These are phyloP conservation scores for Tachina grossa DNA, from an alignment of 2,888 invertebrate genomes.

Conservation along the genomic window DNA sequence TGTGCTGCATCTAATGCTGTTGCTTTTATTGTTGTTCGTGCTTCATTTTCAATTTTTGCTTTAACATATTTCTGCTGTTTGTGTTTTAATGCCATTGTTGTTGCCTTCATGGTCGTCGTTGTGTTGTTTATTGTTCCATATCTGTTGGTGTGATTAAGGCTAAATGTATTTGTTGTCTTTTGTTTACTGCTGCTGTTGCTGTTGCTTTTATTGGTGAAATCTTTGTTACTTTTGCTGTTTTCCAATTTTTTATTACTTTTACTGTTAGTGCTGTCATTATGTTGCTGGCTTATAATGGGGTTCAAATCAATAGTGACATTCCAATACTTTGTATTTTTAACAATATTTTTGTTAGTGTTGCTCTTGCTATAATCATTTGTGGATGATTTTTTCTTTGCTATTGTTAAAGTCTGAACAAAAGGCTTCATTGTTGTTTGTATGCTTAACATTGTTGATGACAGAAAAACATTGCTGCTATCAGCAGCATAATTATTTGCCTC, in stretches of 20 bases:
- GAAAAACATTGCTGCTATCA: conserved; percentile 54
- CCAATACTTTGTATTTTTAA: conserved; percentile 18
- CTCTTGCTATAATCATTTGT: conserved; percentile 13
- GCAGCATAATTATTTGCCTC: conserved; percentile 51
- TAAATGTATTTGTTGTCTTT: conserved; percentile 49
- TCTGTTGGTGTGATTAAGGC: conserved; percentile 38
- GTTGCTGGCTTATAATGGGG: conserved; percentile 23
- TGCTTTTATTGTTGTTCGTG: conserved; percentile 9
- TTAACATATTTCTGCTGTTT: conserved; percentile 44
- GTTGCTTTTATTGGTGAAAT: conserved; percentile 13
- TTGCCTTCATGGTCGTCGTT: conserved; percentile 24
- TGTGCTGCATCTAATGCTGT: conserved; percentile 12
- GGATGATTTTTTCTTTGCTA: conserved; percentile 6
- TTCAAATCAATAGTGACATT: conserved; percentile 34
- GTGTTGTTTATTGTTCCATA: conserved; percentile 51
- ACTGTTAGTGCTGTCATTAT: conserved; percentile 31
- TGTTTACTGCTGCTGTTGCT: conserved; percentile 27
- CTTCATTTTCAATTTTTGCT: conserved; percentile 57
- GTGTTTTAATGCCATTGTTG: conserved; percentile 27
- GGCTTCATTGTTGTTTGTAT: conserved; percentile 37
- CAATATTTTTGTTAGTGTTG: conserved; percentile 9
- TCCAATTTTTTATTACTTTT: conserved; percentile 14
- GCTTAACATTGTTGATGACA: conserved; percentile 38
- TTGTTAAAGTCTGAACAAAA: conserved; percentile 31
- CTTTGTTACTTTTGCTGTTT: conserved; percentile 36